Conservation (phyloP, 2,797 vertebrate species). For the Meda fulgida region DNA sequence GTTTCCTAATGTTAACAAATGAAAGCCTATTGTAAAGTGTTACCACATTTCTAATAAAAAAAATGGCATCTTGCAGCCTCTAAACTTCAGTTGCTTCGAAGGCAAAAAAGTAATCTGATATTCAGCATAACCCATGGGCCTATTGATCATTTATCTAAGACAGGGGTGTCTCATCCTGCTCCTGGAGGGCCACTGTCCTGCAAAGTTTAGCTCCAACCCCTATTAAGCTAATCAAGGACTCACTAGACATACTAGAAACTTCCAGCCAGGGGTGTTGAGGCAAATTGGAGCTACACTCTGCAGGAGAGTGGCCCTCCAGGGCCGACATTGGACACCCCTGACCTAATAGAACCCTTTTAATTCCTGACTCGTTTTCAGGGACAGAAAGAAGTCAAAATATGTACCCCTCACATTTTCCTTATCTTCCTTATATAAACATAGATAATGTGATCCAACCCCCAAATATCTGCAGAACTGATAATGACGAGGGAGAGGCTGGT, state of each 20-base stretch:
- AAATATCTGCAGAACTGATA: conserved; percentile 36
- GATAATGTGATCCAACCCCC: background rate
- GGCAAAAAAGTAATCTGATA: background rate
- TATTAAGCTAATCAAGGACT: too few relatives aligned
- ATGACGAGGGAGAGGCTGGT: conserved; percentile 10
- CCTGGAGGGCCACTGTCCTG: too few relatives aligned
- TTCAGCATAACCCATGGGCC: background rate
- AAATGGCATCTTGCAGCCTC: background rate
- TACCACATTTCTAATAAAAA: background rate
- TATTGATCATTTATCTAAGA: background rate
- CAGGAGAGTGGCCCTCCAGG: too few relatives aligned
- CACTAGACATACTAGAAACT: too few relatives aligned
- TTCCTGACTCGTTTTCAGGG: background rate
- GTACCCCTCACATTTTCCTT: conserved; percentile 2
- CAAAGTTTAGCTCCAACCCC: too few relatives aligned
- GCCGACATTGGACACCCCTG: too few relatives aligned
- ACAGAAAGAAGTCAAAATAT: background rate
- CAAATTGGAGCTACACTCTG: too few relatives aligned
- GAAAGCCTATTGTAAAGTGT: background rate
- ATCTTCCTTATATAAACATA: conserved; percentile 13
- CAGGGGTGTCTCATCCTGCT: too few relatives aligned
- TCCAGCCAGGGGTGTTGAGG: too few relatives aligned
- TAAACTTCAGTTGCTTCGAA: background rate
- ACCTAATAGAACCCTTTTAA: background rate
- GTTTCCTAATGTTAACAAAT: background rate